A percentile compares a stretch with the other conserved stretches of the same genome.
Conservation (phyloP, 2,888 invertebrate species). For the Apotomis betuletana region DNA sequence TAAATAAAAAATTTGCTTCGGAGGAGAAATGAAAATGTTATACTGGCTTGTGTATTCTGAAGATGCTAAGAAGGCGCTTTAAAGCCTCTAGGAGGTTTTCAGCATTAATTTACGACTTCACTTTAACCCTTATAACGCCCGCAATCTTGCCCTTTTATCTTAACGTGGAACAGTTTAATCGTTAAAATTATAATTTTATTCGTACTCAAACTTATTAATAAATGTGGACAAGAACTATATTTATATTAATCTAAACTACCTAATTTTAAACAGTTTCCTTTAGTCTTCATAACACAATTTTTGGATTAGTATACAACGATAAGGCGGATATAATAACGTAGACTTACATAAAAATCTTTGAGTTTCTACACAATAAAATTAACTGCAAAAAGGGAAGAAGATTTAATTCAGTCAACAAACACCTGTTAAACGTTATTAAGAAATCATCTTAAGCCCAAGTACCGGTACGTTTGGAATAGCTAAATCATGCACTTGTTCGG, state of each 20-base stretch:
- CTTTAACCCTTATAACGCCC: slow-evolving; percentile 11
- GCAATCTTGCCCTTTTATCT: slow-evolving; percentile 19
- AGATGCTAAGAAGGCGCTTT: slow-evolving; percentile 12
- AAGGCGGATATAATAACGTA: no score
- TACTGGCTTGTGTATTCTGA: slow-evolving; percentile 10
- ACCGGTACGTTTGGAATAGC: slow-evolving; percentile 10
- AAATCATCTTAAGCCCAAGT: slow-evolving; percentile 32
- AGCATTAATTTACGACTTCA: slow-evolving; percentile 27
- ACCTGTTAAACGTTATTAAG: slow-evolving; percentile 31
- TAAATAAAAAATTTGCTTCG: slow-evolving; percentile 23
- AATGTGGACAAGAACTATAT: no score
- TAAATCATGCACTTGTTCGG: neutral
- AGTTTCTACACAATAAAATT: neutral
- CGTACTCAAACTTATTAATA: neutral
- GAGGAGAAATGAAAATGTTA: slow-evolving; percentile 16
- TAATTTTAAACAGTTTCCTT: no score
- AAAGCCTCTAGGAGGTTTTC: slow-evolving; percentile 11
- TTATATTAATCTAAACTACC: no score
- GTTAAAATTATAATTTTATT: neutral
- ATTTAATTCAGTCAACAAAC: slow-evolving; percentile 10
- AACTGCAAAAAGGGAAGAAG: neutral
- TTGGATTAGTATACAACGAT: no score
- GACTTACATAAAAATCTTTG: no score
- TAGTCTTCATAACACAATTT: no score
- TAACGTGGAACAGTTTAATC: neutral